Percentiles rank a stretch among this genome's conserved stretches.
phyloP scores from a whole-genome alignment of 2,888 invertebrate genomes.

The Adineta ricciae region DNA sequence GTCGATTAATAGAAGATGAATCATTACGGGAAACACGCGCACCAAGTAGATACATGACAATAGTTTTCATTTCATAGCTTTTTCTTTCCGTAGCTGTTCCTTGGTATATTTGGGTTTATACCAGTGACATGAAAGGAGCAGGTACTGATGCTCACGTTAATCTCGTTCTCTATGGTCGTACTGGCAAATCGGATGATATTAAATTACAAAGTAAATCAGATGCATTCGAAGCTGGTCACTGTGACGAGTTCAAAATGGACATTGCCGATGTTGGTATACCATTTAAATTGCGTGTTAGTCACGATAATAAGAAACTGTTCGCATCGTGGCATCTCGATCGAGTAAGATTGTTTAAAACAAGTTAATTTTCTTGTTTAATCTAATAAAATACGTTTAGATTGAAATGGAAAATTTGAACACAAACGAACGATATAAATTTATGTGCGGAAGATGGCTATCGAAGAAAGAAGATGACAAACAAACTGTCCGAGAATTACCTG shows the following conservation, averaged over 20 bases:
- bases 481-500: conserved; percentile 47
- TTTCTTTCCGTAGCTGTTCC: conserved; percentile 28
- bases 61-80: background rate
- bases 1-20: conserved; percentile 44
- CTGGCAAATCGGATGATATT: conserved; percentile 47
- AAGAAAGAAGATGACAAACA: conserved; percentile 47
- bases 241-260: conserved; percentile 46
- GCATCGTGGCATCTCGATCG: conserved; percentile 50
- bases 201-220: conserved; percentile 44
- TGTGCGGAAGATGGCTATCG: conserved; percentile 48
- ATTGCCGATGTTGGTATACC: conserved; percentile 44
- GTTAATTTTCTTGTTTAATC: background rate
- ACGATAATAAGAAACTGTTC: conserved; percentile 44
- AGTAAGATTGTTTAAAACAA: conserved; percentile 28
- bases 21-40: conserved; percentile 41
- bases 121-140: conserved; percentile 43
- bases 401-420: conserved; percentile 45
- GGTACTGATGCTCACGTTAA: conserved; percentile 49
- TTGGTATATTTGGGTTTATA: conserved; percentile 46
- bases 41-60: conserved; percentile 41
- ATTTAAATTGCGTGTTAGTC: conserved; percentile 48
- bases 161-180: conserved; percentile 47
- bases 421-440: conserved; percentile 43
- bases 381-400: conserved; percentile 38
- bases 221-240: conserved; percentile 45